Evolutionary conservation across 2,888 invertebrate genomes (phyloP).

Genomic region (Siphonodentalium dalli): DNA sequence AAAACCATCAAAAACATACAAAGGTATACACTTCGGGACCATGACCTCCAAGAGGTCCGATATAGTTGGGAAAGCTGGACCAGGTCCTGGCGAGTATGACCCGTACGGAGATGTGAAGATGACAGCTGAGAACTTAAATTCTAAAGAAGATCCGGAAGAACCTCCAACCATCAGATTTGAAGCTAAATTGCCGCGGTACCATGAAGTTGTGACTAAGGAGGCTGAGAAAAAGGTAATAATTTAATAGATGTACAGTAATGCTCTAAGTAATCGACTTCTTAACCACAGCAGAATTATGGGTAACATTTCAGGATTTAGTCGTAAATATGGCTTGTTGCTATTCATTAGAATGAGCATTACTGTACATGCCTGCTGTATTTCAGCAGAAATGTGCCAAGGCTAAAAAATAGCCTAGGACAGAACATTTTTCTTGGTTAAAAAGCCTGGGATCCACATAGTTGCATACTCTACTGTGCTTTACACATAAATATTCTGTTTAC

Average conservation of each 20-base stretch:
- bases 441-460: no score
- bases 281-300: no score
- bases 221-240: constrained; percentile 58
- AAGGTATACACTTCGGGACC: constrained; percentile 61
- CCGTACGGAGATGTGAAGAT: constrained; percentile 39
- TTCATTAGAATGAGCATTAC: no score
- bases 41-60: constrained; percentile 53
- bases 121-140: constrained; percentile 43
- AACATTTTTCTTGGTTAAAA: no score
- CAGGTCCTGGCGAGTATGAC: constrained; percentile 64
- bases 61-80: constrained; percentile 54
- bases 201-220: constrained; percentile 55
- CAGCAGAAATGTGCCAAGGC: no score
- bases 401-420: no score
- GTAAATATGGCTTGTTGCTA: no score
- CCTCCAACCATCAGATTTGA: constrained; percentile 44
- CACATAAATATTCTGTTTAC: background rate
- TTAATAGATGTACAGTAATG: no score
- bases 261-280: no score
- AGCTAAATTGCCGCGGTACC: constrained; percentile 60
- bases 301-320: no score
- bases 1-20: constrained; percentile 51
- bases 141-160: constrained; percentile 37
- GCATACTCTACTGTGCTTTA: no score
- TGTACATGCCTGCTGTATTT: background rate